Conservation (phyloP, 2,113 vertebrate genomes). For the Seriola rivoliana region DNA sequence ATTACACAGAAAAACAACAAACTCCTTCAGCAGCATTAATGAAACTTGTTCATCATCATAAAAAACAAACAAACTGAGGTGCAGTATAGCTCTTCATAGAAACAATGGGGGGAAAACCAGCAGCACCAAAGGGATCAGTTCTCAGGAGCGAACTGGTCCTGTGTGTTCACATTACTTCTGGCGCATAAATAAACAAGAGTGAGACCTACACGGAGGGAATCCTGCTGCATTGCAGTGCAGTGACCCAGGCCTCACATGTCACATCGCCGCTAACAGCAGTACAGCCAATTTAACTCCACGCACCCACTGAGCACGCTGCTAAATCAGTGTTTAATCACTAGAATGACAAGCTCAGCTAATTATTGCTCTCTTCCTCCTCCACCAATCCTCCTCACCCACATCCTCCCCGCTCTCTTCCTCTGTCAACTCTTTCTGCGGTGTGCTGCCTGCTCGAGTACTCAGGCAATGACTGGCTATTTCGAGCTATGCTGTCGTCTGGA, state of each 20-base stretch:
- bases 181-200: conserved; percentile 30
- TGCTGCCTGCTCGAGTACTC: conserved; percentile 37
- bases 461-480: conserved; percentile 61
- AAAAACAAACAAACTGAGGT: background rate
- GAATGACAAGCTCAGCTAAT: conserved; percentile 75
- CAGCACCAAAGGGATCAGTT: background rate
- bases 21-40: conserved; percentile 24
- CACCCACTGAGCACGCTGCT: conserved; percentile 58
- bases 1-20: conserved; percentile 24
- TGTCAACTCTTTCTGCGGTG: conserved; percentile 32
- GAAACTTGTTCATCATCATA: conserved; percentile 28
- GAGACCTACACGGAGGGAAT: conserved; percentile 14
- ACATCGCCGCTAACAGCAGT: conserved; percentile 50
- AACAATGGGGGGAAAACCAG: conserved; percentile 3
- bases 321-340: conserved; percentile 79
- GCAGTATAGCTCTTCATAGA: conserved; percentile 1
- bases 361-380: conserved; percentile 47
- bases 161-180: conserved; percentile 31
- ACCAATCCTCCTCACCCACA: conserved; percentile 51
- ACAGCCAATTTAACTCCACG: conserved; percentile 64
- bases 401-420: conserved; percentile 35
- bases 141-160: conserved; percentile 1
- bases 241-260: conserved; percentile 60
- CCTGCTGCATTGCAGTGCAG: conserved; percentile 58
- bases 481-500: conserved; percentile 52